These are phyloP conservation scores for Phoxinus dragarum DNA, from an alignment of 2,797 vertebrate species.

Conservation along the genomic window DNA sequence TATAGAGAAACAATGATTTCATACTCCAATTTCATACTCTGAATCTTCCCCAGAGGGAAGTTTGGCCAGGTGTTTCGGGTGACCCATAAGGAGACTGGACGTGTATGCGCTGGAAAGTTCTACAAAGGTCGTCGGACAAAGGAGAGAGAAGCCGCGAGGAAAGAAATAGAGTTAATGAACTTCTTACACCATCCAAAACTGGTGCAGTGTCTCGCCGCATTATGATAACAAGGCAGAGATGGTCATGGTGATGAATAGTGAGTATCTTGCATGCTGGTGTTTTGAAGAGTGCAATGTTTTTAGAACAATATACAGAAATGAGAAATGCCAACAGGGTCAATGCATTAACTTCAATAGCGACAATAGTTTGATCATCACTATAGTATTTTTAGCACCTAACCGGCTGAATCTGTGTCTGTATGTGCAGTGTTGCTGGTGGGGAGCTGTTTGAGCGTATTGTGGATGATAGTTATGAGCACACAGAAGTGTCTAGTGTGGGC, in stretches of 20 bases:
- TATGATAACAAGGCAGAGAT: slow-evolving; percentile 82
- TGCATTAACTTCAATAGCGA: neutral
- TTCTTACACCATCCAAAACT: slow-evolving; percentile 86
- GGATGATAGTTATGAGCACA: slow-evolving; percentile 87
- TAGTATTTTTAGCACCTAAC: neutral
- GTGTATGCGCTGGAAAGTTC: slow-evolving; percentile 85
- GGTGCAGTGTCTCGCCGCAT: slow-evolving; percentile 86
- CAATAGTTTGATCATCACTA: neutral
- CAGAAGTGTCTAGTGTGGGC: slow-evolving; percentile 80
- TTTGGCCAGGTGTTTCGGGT: slow-evolving; percentile 86
- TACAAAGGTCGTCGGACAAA: slow-evolving; percentile 80
- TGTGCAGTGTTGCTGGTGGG: slow-evolving; percentile 83
- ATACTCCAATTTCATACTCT: neutral
- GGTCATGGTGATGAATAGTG: slow-evolving; percentile 91
- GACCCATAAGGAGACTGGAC: slow-evolving; percentile 79
- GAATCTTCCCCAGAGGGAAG: slow-evolving; percentile 78
- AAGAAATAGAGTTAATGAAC: slow-evolving; percentile 90
- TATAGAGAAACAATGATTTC: neutral
- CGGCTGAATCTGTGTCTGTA: slow-evolving; percentile 25
- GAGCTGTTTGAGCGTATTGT: slow-evolving; percentile 90
- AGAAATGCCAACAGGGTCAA: neutral
- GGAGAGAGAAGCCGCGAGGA: slow-evolving; percentile 79
- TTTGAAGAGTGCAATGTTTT: neutral
- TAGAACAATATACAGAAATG: neutral
- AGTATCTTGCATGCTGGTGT: slow-evolving; percentile 58